phyloP scores from a whole-genome alignment of 2,113 vertebrate species.

The Turdus rufiventris region DNA sequence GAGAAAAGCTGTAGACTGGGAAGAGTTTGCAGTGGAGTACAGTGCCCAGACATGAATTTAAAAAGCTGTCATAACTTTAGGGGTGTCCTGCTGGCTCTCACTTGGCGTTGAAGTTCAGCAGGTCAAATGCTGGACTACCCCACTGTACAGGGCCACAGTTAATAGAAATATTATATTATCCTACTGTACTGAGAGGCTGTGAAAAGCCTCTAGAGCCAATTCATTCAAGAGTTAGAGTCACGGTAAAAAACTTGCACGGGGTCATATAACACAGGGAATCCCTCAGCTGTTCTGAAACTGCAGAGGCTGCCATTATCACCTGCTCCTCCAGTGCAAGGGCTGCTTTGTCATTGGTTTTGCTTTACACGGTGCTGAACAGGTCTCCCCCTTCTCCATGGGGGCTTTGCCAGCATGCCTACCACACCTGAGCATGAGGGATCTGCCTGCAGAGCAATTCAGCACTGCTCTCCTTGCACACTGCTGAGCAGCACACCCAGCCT shows the following conservation, averaged over 20 bases:
- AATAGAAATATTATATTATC: neutral
- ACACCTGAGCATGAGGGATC: rapidly evolving
- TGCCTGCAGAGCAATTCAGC: neutral
- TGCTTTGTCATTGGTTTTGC: neutral
- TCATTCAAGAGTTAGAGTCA: neutral
- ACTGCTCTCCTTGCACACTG: neutral
- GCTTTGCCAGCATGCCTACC: neutral
- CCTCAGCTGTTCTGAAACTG: neutral
- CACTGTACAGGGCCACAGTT: neutral
- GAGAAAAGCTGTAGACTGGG: neutral
- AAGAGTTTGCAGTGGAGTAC: neutral
- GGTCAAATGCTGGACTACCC: neutral
- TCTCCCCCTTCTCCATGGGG: neutral
- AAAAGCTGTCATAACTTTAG: neutral
- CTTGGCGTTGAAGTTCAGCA: neutral
- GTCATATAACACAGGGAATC: neutral
- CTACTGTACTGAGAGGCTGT: neutral
- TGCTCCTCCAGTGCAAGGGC: neutral
- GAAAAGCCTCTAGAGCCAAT: neutral
- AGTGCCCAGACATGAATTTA: neutral
- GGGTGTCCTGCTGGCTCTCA: neutral
- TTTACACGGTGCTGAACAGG: neutral
- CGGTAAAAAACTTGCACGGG: neutral
- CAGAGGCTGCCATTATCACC: neutral
- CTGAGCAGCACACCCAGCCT: neutral